A percentile compares a stretch with the other conserved stretches of the same genome.
phyloP scores from a whole-genome alignment of 2,113 vertebrate species.

The Scatophagus argus region DNA sequence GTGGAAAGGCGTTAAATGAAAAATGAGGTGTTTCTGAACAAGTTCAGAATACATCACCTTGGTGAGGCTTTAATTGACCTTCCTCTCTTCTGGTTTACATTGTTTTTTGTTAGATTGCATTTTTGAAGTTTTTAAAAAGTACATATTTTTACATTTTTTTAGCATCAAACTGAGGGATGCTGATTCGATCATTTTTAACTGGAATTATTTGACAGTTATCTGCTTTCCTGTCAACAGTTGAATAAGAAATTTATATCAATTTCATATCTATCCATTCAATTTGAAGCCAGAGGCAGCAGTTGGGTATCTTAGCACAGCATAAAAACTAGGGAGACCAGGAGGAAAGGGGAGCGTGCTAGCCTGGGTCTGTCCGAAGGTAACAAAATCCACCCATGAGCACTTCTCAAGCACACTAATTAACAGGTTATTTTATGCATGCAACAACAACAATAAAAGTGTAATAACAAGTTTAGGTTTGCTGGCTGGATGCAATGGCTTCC shows the following conservation, averaged over 20 bases:
- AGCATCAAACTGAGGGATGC: background rate
- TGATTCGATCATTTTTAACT: background rate
- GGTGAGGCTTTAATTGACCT: background rate
- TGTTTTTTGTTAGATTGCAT: background rate
- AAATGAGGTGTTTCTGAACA: conserved; percentile 2
- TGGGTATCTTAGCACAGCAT: too few species aligned
- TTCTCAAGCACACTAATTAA: background rate
- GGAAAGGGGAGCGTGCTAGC: too few species aligned
- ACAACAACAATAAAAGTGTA: too few species aligned
- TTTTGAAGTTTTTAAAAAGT: background rate
- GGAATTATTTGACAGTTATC: too few species aligned
- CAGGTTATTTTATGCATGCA: too few species aligned
- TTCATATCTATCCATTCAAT: background rate
- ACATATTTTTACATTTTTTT: too few species aligned
- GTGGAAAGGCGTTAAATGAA: background rate
- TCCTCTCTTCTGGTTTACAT: background rate
- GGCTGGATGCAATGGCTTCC: background rate
- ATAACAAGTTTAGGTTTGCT: background rate
- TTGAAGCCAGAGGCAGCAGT: too few species aligned
- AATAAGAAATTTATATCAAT: background rate
- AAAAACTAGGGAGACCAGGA: background rate
- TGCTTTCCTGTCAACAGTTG: background rate
- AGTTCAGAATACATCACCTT: background rate
- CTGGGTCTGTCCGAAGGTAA: background rate
- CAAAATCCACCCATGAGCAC: background rate